Conservation (phyloP, 2,888 invertebrate species). For the Chironomus riparius region DNA sequence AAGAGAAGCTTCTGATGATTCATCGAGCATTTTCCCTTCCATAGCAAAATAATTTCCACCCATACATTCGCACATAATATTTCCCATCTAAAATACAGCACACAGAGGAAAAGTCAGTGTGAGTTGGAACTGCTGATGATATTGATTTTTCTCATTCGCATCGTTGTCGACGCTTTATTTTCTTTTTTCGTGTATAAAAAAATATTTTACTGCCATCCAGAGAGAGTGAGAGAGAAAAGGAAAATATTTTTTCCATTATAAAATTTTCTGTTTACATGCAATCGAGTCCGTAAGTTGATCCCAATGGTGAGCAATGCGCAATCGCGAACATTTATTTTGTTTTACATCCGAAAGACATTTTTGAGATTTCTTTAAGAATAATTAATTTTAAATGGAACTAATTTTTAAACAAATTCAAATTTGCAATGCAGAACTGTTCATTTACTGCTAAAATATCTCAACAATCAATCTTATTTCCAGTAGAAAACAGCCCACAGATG, state of each 20-base stretch:
- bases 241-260: neutral
- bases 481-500: neutral
- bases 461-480: no score
- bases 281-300: slow-evolving; percentile 2
- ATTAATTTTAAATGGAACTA: neutral
- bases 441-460: neutral
- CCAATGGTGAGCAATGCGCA: slow-evolving; percentile 1
- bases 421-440: neutral
- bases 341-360: slow-evolving; percentile 24
- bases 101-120: no score
- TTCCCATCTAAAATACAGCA: no score
- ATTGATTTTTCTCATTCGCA: slow-evolving; percentile 14
- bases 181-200: neutral
- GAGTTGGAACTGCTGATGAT: neutral
- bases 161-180: neutral
- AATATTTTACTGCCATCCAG: neutral
- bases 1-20: no score
- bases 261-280: slow-evolving; percentile 25
- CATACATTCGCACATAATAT: no score
- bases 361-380: neutral
- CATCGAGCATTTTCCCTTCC: no score
- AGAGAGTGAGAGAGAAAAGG: neutral
- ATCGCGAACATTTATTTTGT: neutral
- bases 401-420: neutral
- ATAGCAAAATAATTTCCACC: no score